Evolutionary conservation across 2,113 vertebrate species (phyloP).

Genomic region (Furnarius figulus): DNA sequence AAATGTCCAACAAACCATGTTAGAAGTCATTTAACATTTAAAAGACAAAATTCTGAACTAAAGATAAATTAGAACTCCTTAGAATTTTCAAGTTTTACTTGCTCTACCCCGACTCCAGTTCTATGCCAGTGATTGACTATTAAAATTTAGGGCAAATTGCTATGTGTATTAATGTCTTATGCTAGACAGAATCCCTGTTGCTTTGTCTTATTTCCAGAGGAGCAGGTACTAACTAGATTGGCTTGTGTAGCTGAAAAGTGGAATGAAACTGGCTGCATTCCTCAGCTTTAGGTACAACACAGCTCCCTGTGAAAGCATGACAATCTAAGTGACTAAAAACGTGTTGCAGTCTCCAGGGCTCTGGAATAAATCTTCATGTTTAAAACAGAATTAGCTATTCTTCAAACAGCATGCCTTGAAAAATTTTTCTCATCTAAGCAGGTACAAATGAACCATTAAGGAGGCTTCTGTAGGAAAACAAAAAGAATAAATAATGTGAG

Average conservation of each 20-base stretch:
- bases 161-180: background rate
- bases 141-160: background rate
- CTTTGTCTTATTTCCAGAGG: background rate
- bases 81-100: background rate
- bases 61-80: background rate
- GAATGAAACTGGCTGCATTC: background rate
- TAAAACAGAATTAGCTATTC: slow-evolving; percentile 17
- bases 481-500: slow-evolving; percentile 1
- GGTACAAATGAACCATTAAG: background rate
- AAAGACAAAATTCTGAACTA: background rate
- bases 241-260: background rate
- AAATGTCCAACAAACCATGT: background rate
- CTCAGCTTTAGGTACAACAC: background rate
- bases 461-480: background rate
- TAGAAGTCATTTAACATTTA: background rate
- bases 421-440: background rate
- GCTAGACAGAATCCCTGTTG: background rate
- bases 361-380: background rate
- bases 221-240: background rate
- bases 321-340: background rate
- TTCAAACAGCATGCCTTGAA: background rate
- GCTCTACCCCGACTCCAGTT: background rate
- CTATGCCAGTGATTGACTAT: background rate
- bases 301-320: background rate
- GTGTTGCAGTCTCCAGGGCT: background rate